These are phyloP conservation scores for Dicerorhinus sumatrensis DNA, from an alignment of 2,113 vertebrate species.

Conservation along the genomic window DNA sequence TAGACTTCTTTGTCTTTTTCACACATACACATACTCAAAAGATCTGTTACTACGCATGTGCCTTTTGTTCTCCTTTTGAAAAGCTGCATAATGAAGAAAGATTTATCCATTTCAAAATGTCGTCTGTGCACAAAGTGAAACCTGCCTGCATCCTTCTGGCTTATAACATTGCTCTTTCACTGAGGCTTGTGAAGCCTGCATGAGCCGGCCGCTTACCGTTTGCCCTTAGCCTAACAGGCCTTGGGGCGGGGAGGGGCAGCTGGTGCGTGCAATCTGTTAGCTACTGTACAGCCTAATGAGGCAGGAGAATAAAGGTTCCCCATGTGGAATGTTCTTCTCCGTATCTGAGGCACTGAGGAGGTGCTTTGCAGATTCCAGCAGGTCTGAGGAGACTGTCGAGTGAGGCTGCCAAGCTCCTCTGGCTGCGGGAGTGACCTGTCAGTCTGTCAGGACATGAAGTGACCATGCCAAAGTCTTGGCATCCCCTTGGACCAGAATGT, in stretches of 20 bases:
- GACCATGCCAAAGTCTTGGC: background rate
- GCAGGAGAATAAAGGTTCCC: slow-evolving; percentile 37
- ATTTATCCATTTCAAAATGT: slow-evolving; percentile 62
- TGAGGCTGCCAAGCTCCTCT: background rate
- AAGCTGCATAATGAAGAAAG: slow-evolving; percentile 61
- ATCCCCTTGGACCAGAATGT: background rate
- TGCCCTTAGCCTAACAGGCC: background rate
- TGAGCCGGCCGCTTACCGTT: background rate
- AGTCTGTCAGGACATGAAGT: background rate
- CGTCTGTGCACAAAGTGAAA: slow-evolving; percentile 47
- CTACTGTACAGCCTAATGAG: slow-evolving; percentile 60
- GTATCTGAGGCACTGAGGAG: background rate
- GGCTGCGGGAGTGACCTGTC: background rate
- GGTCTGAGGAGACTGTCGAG: background rate
- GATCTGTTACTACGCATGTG: background rate
- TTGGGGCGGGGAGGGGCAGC: background rate
- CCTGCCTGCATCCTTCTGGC: slow-evolving; percentile 37
- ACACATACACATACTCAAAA: slow-evolving; percentile 42
- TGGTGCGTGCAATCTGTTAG: background rate
- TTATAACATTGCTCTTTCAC: slow-evolving; percentile 50
- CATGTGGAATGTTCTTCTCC: background rate
- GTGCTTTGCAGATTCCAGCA: slow-evolving; percentile 17
- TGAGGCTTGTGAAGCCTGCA: slow-evolving; percentile 45
- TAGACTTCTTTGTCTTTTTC: slow-evolving; percentile 36
- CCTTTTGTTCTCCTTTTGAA: slow-evolving; percentile 68